Evolutionary conservation across 1,140 invertebrate genomes (phyloP).

Genomic region (Drosophila ercepeae): DNA sequence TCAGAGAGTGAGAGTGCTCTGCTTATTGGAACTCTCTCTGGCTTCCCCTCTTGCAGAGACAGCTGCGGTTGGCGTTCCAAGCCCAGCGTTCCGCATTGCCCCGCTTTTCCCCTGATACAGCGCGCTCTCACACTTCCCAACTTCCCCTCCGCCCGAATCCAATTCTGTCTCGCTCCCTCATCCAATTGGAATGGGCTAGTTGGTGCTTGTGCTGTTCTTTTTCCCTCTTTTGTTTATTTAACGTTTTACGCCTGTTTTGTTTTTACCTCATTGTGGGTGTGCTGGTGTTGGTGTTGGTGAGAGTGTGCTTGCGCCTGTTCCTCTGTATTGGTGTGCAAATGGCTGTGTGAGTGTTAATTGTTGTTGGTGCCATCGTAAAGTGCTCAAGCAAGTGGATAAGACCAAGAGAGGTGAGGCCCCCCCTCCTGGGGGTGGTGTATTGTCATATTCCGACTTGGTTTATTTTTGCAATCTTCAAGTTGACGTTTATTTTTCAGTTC

Average conservation of each 20-base stretch:
- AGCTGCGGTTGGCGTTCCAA: constrained; percentile 25
- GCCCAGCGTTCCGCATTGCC: constrained; percentile 23
- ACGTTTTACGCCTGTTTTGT: constrained; percentile 28
- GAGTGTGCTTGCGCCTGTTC: background rate
- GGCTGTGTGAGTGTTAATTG: constrained; percentile 34
- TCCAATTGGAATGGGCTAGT: constrained; percentile 63
- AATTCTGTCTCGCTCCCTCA: constrained; percentile 52
- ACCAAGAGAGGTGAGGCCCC: background rate
- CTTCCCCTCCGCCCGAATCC: constrained; percentile 34
- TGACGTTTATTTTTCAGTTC: constrained; percentile 35
- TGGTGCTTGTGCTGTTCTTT: constrained; percentile 20
- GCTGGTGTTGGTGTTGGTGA: background rate
- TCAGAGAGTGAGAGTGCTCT: constrained; percentile 34
- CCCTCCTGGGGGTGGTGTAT: constrained; percentile 18
- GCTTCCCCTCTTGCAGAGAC: constrained; percentile 55
- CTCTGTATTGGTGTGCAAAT: too few species aligned
- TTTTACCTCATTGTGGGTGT: constrained; percentile 12
- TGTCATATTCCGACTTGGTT: constrained; percentile 49
- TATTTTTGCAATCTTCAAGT: constrained; percentile 44
- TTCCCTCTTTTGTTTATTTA: constrained; percentile 19
- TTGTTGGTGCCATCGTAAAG: constrained; percentile 36
- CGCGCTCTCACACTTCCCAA: constrained; percentile 19
- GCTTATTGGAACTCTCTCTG: constrained; percentile 36
- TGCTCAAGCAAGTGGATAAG: constrained; percentile 2
- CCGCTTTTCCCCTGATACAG: constrained; percentile 41